phyloP scores from a whole-genome alignment of 2,888 invertebrate genomes.

The Microplitis deprimator region DNA sequence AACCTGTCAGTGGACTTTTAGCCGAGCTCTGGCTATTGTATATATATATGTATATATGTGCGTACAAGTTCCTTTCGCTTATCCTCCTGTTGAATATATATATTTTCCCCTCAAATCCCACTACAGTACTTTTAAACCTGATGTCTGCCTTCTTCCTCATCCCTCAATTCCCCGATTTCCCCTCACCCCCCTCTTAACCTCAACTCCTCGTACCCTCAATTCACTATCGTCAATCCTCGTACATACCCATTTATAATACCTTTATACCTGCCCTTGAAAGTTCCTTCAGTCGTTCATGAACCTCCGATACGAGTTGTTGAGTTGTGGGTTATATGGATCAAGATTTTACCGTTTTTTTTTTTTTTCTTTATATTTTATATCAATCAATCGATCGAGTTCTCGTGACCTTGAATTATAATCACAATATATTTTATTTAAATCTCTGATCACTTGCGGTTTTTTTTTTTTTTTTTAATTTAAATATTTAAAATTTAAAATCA shows the following conservation, averaged over 20 bases:
- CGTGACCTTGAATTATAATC: conserved; percentile 15
- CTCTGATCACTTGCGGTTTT: background rate
- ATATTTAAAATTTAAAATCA: background rate
- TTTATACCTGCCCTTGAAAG: conserved; percentile 31
- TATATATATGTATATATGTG: background rate
- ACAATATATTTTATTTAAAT: background rate
- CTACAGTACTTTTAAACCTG: background rate
- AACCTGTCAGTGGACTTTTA: conserved; percentile 39
- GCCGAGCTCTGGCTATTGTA: background rate
- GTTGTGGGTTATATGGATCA: too few species aligned
- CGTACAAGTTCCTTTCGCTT: conserved; percentile 16
- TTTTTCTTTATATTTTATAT: conserved; percentile 10
- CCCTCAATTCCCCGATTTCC: conserved; percentile 5
- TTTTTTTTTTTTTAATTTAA: background rate
- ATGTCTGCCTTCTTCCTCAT: conserved; percentile 5
- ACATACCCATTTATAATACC: background rate
- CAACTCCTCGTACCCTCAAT: conserved; percentile 9
- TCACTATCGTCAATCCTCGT: background rate
- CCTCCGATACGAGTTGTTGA: background rate
- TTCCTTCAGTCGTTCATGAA: conserved; percentile 31
- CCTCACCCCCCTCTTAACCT: background rate
- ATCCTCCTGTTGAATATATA: background rate
- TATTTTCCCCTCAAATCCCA: conserved; percentile 19
- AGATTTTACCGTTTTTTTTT: conserved; percentile 37
- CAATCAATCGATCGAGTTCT: conserved; percentile 2